Conservation (phyloP, 1,140 invertebrate species). For the Drosophila nasuta region DNA sequence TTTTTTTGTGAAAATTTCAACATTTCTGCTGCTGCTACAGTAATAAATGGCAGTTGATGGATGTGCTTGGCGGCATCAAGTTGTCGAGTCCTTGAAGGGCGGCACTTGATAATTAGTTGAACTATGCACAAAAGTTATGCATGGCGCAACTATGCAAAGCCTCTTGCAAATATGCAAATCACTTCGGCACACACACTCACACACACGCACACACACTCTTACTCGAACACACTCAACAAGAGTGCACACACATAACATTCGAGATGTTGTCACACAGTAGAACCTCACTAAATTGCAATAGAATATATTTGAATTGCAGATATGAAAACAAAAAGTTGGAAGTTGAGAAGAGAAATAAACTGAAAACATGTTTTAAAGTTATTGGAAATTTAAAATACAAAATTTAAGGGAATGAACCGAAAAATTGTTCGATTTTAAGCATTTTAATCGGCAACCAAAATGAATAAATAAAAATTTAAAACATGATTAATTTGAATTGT, state of each 20-base stretch:
- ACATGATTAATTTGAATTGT: no score
- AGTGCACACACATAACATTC: constrained; percentile 11
- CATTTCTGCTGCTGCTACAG: background rate
- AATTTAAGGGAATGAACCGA: no score
- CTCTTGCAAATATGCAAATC: constrained; percentile 48
- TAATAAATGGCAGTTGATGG: constrained; percentile 1
- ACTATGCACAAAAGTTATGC: constrained; percentile 46
- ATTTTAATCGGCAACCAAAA: no score
- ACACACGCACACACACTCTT: constrained; percentile 1
- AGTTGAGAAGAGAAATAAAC: no score
- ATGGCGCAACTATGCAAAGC: constrained; percentile 23
- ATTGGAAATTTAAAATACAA: no score
- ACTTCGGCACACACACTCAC: constrained; percentile 22
- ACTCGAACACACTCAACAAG: background rate
- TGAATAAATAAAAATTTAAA: no score
- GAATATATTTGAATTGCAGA: background rate
- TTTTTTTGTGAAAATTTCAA: background rate
- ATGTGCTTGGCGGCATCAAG: background rate
- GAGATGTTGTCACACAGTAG: background rate
- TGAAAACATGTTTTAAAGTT: no score
- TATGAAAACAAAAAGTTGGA: no score
- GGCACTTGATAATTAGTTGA: constrained; percentile 38
- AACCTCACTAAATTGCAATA: background rate
- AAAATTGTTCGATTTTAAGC: no score
- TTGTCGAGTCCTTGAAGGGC: background rate